Evolutionary conservation across 2,888 invertebrate genomes (phyloP).

Genomic region (Mamestra brassicae): DNA sequence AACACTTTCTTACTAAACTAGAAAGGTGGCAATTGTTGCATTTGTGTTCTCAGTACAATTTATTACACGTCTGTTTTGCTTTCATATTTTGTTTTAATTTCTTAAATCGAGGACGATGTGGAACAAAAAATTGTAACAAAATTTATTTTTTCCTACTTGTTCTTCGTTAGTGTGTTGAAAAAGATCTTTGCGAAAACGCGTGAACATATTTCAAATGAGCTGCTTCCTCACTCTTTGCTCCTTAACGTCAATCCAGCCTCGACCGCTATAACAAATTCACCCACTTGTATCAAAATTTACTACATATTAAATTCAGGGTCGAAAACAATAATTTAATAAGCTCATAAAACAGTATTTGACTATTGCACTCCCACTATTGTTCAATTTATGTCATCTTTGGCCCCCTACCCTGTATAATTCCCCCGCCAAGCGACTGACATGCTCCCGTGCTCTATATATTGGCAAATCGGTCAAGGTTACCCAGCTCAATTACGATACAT

Average conservation of each 20-base stretch:
- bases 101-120: no score
- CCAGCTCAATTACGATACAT: slow-evolving; percentile 1
- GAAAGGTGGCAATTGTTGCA: no score
- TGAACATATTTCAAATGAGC: neutral
- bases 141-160: no score
- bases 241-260: neutral
- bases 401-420: neutral
- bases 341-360: slow-evolving; percentile 1
- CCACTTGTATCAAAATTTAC: neutral
- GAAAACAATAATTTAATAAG: neutral
- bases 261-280: neutral
- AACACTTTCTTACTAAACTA: no score
- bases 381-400: slow-evolving; percentile 7
- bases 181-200: neutral
- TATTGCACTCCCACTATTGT: neutral
- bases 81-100: no score
- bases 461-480: slow-evolving; percentile 51
- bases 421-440: slow-evolving; percentile 17
- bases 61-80: no score
- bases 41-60: no score
- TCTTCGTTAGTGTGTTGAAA: neutral
- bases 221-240: neutral
- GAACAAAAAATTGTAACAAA: no score
- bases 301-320: neutral
- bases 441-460: slow-evolving; percentile 22